A percentile compares a stretch with the other conserved stretches of the same genome.
Evolutionary conservation across 2,113 vertebrate species (phyloP).

Genomic region (Climacteris rufus): DNA sequence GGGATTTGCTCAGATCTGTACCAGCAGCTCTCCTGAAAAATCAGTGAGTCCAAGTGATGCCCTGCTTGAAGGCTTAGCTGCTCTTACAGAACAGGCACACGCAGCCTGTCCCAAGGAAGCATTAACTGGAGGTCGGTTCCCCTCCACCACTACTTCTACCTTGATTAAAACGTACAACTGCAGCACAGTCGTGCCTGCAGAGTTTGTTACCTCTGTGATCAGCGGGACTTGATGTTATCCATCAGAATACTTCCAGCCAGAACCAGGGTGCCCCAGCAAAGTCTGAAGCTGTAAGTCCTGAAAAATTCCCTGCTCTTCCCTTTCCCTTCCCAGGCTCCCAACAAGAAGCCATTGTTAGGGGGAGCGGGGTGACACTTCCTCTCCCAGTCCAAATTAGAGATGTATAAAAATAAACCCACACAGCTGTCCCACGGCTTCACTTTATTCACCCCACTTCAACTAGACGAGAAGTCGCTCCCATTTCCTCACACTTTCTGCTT

Average conservation of each 20-base stretch:
- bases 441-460: background rate
- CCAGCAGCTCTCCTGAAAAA: background rate
- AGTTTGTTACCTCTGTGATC: background rate
- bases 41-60: background rate
- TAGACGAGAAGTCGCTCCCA: background rate
- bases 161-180: background rate
- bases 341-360: conserved; percentile 29
- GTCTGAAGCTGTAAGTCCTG: background rate
- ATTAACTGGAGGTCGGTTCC: background rate
- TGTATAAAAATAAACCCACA: background rate
- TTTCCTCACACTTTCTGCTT: background rate
- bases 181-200: background rate
- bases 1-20: background rate
- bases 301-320: background rate
- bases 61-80: background rate
- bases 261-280: background rate
- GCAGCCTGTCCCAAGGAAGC: background rate
- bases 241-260: background rate
- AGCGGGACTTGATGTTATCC: background rate
- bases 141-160: background rate
- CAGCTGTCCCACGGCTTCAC: background rate
- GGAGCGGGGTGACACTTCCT: background rate
- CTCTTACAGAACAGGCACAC: background rate
- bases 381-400: background rate
- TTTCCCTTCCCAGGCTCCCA: background rate